Percentiles rank a stretch among this genome's conserved stretches.
These are phyloP conservation scores for Cirrhinus molitorella DNA, from an alignment of 2,797 vertebrate species.

Conservation along the genomic window DNA sequence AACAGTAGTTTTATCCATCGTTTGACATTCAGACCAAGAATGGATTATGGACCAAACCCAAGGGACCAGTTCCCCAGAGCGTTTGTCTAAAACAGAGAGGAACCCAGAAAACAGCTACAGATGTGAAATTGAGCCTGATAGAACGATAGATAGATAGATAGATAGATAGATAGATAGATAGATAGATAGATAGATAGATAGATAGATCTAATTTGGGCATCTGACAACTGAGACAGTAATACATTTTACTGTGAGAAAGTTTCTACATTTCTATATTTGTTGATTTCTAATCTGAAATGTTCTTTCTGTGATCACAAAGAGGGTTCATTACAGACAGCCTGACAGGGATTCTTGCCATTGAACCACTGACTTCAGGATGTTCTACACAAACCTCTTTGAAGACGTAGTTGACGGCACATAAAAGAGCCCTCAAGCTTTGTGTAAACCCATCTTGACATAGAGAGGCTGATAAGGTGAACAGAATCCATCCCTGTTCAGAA, in stretches of 20 bases:
- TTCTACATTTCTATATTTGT: constrained; percentile 10
- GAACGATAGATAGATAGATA: background rate
- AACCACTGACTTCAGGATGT: constrained; percentile 19
- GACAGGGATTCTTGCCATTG: background rate
- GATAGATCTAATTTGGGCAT: too few relatives aligned
- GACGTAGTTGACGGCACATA: constrained; percentile 21
- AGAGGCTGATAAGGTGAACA: constrained; percentile 42
- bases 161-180: background rate
- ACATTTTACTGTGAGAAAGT: too few relatives aligned
- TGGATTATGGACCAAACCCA: background rate
- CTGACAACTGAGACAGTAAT: too few relatives aligned
- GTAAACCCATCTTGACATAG: constrained; percentile 23
- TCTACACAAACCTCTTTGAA: constrained; percentile 40
- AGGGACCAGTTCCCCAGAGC: background rate
- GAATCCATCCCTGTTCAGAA: constrained; percentile 33
- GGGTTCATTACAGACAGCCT: background rate
- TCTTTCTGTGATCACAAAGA: background rate
- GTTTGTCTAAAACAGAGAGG: background rate
- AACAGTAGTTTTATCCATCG: background rate
- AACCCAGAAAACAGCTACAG: background rate
- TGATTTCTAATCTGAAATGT: background rate
- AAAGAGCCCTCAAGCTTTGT: constrained; percentile 44
- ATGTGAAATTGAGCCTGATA: background rate
- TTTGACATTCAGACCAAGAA: background rate
- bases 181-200: too few relatives aligned